These are phyloP conservation scores for Dendrocincla tyrannina DNA, from an alignment of 2,797 vertebrate genomes.

Conservation along the genomic window DNA sequence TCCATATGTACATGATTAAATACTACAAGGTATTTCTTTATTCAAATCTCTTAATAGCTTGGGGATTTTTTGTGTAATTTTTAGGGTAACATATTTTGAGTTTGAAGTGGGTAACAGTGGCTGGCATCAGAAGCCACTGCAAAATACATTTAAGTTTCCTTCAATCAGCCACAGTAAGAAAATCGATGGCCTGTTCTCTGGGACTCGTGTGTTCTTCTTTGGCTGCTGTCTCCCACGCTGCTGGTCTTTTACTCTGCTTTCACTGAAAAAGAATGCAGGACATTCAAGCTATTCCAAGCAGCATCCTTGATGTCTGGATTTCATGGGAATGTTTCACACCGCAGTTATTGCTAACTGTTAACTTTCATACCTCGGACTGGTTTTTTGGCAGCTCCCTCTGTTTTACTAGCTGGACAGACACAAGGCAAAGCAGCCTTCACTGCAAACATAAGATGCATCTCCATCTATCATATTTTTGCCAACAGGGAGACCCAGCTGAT, in stretches of 20 bases:
- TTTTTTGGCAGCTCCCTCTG: slow-evolving; percentile 73
- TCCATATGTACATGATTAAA: slow-evolving; percentile 71
- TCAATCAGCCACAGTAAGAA: slow-evolving; percentile 40
- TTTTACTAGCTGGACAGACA: slow-evolving; percentile 70
- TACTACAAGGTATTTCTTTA: slow-evolving; percentile 64
- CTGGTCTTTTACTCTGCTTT: slow-evolving; percentile 52
- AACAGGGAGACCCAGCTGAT: slow-evolving; percentile 32
- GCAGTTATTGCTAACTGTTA: slow-evolving; percentile 70
- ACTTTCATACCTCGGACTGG: slow-evolving; percentile 70
- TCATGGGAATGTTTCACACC: slow-evolving; percentile 77
- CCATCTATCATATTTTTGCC: slow-evolving; percentile 53
- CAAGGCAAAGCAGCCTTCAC: slow-evolving; percentile 39
- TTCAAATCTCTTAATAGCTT: slow-evolving; percentile 54
- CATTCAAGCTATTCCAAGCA: slow-evolving; percentile 77
- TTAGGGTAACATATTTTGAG: not conserved
- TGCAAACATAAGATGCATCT: not conserved
- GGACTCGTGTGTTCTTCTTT: slow-evolving; percentile 8
- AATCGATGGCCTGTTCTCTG: slow-evolving; percentile 53
- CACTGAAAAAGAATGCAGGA: slow-evolving; percentile 78
- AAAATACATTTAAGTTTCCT: slow-evolving; percentile 48
- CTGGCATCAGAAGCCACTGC: slow-evolving; percentile 3
- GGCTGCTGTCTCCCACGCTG: slow-evolving; percentile 67
- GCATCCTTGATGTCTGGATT: slow-evolving; percentile 79
- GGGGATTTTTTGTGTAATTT: not conserved
- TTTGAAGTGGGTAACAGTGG: not conserved